A percentile compares a stretch with the other conserved stretches of the same genome.
These are phyloP conservation scores for Gryon sp. DNA, from an alignment of 1,140 invertebrate genomes.

Conservation along the genomic window DNA sequence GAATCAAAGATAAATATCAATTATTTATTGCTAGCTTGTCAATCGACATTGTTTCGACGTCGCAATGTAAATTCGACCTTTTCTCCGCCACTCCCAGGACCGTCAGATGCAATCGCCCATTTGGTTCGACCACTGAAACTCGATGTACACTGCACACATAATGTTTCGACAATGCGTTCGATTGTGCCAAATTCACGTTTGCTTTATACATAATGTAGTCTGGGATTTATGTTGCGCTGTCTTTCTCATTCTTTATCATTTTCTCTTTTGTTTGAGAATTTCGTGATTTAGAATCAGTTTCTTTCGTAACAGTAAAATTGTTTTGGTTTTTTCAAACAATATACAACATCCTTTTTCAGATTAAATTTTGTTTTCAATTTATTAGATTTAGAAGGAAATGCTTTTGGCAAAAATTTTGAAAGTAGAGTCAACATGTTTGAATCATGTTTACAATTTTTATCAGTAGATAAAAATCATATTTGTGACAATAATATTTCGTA, in stretches of 20 bases:
- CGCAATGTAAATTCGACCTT: constrained; percentile 47
- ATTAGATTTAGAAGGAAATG: too few species aligned
- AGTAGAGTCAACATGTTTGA: too few species aligned
- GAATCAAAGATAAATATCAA: constrained; percentile 28
- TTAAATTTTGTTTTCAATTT: too few species aligned
- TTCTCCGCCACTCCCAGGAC: constrained; percentile 40
- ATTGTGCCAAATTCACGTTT: constrained; percentile 46
- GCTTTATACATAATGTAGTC: constrained; percentile 38
- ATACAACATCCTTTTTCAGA: too few species aligned
- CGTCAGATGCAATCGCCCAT: constrained; percentile 50
- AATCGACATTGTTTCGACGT: constrained; percentile 48
- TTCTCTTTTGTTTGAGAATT: neutral
- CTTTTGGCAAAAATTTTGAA: too few species aligned
- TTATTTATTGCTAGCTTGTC: constrained; percentile 40
- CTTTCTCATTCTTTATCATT: neutral
- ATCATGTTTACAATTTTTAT: too few species aligned
- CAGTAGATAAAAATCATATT: too few species aligned
- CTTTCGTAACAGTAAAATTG: constrained; percentile 6
- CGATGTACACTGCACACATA: constrained; percentile 29
- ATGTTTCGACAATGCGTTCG: constrained; percentile 32
- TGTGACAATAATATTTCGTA: too few species aligned
- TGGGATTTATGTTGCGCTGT: constrained; percentile 5
- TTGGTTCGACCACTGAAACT: constrained; percentile 41
- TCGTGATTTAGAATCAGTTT: constrained; percentile 10
- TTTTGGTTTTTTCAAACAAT: constrained; percentile 29